Evolutionary conservation across 2,888 invertebrate genomes (phyloP), one percentile per base, ranked within the genome.

Genomic region (Acleris cristana): DNA sequence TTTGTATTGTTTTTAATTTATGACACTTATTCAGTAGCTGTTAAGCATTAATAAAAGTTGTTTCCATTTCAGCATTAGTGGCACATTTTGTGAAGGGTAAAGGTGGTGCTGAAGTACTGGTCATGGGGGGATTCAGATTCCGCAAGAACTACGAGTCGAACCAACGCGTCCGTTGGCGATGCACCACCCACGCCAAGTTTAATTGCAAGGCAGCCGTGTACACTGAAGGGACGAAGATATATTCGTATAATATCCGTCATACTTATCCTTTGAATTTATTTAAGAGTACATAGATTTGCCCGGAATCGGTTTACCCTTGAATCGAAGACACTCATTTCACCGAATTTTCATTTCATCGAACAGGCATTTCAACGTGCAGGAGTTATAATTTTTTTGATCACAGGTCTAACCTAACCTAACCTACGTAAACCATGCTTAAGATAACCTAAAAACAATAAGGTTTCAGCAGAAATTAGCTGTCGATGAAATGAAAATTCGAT

Each of bases 171-270:
- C 70, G 79, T 19, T 83, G 82, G 83, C 67, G 79, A 8, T 83
- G 83, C 61, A 73, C 78, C 5, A 70, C 77, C 0, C 79, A 82
- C 49, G 76, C 78, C 19, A 73, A 74, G 2, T 75, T 52, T 16
- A 73, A 77, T 19, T 83, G 83, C 34, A 76, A 72, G 40, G 77
- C 83, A 3, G 74, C 73, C 40, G 61, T 79, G 12, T 78, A 78
- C 57, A 81, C 80, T 1, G 56, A 66, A 45, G 66, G n/a, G 58
- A 73, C 8, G 70, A 74, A 3, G 57, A 67, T 57, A 30, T 55
- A 51, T 51, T 72, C 60, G 3, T 66, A 66, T 40, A 66, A 66
- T n/a, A 48, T 56, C 12, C 44, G 18, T 0, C 61, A 66, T 40
- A 66, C 66, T 18, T 66, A 57, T 7, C 66, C 65, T 7, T 21